Percentiles rank a stretch among this genome's conserved stretches.
These are phyloP conservation scores for Hippocampus abdominalis DNA, from an alignment of 2,113 vertebrate genomes.

Conservation along the genomic window DNA sequence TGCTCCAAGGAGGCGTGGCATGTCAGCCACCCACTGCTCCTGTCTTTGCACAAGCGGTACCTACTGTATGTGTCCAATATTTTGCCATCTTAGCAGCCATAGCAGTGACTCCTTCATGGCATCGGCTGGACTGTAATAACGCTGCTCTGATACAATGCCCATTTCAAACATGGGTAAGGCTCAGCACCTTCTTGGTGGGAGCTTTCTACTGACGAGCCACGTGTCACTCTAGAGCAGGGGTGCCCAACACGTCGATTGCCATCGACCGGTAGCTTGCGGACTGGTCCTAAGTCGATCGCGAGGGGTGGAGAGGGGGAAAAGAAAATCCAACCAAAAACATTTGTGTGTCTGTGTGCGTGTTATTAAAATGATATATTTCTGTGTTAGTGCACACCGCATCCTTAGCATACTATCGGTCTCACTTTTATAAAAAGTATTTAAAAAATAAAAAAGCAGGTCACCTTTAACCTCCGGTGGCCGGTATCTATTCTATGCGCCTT, in stretches of 20 bases:
- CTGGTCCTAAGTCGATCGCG: too few species aligned
- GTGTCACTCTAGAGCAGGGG: not conserved
- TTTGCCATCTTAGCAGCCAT: not conserved
- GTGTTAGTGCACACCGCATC: too few species aligned
- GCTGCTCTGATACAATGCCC: not conserved
- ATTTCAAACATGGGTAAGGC: not conserved
- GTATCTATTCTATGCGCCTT: too few species aligned
- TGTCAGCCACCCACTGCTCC: conserved; percentile 29
- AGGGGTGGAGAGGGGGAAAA: too few species aligned
- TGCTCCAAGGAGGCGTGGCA: conserved; percentile 46
- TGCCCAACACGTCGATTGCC: not conserved
- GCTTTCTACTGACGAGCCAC: not conserved
- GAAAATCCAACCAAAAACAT: too few species aligned
- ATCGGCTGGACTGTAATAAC: not conserved
- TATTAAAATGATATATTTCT: too few species aligned
- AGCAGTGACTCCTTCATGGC: not conserved
- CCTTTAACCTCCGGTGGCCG: too few species aligned
- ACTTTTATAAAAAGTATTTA: too few species aligned
- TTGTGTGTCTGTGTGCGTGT: too few species aligned
- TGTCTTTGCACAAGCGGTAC: conserved; percentile 20
- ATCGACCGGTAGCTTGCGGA: too few species aligned
- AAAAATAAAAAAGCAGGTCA: too few species aligned
- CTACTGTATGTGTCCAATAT: not conserved
- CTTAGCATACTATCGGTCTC: too few species aligned
- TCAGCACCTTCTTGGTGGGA: not conserved